phyloP scores from a whole-genome alignment of 1,140 invertebrate species.

The Araneus ventricosus region DNA sequence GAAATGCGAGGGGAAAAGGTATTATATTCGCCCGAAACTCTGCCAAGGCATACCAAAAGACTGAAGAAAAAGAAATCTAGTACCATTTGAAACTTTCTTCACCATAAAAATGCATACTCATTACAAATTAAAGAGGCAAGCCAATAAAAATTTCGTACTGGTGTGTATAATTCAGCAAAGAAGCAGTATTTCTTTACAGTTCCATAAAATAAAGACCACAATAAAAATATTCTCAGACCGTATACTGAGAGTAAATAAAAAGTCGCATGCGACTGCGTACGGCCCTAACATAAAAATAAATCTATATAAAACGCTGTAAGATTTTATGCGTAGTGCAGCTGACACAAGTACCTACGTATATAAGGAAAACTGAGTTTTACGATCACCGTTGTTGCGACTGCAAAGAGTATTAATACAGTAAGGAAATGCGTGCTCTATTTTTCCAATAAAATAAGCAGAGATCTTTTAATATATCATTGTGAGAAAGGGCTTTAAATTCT shows the following conservation, averaged over 20 bases:
- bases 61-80: background rate
- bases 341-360: slow-evolving; percentile 47
- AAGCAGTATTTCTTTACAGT: slow-evolving; percentile 48
- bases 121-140: slow-evolving; percentile 44
- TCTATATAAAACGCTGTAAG: slow-evolving; percentile 57
- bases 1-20: background rate
- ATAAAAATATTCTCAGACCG: slow-evolving; percentile 65
- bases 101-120: slow-evolving; percentile 27
- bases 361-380: slow-evolving; percentile 40
- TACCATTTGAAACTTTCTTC: background rate
- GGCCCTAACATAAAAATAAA: slow-evolving; percentile 63
- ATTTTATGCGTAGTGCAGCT: slow-evolving; percentile 60
- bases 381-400: slow-evolving; percentile 16
- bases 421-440: slow-evolving; percentile 21
- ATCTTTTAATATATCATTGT: slow-evolving; percentile 35
- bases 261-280: slow-evolving; percentile 14
- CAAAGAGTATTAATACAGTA: slow-evolving; percentile 35
- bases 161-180: slow-evolving; percentile 19
- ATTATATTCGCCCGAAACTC: background rate
- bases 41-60: background rate
- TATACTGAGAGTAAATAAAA: slow-evolving; percentile 58
- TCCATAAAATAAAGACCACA: slow-evolving; percentile 65
- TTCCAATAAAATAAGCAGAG: slow-evolving; percentile 29
- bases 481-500: slow-evolving; percentile 13
- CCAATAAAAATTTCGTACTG: slow-evolving; percentile 40